Percentiles rank a stretch among this genome's conserved stretches.
phyloP scores from a whole-genome alignment of 2,113 vertebrate species.

The Cettia cetti region DNA sequence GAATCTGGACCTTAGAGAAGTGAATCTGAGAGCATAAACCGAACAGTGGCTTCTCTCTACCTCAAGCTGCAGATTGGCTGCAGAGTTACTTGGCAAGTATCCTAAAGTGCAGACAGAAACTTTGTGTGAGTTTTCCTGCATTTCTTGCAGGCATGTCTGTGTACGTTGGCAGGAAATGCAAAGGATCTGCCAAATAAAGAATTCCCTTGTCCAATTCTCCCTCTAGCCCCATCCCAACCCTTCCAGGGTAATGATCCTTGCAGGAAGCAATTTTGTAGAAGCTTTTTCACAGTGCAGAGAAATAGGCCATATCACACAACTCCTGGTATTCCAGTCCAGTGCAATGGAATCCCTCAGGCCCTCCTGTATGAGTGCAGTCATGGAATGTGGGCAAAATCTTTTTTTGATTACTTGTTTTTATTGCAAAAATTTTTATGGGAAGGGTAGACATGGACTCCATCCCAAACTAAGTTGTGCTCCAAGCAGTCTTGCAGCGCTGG shows the following conservation, averaged over 20 bases:
- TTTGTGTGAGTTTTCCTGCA: neutral
- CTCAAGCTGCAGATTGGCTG: neutral
- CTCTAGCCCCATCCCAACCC: neutral
- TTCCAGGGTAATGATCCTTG: neutral
- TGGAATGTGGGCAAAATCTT: neutral
- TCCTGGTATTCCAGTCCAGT: neutral
- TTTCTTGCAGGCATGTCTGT: neutral
- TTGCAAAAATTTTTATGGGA: neutral
- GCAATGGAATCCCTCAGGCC: neutral
- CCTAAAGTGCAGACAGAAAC: neutral
- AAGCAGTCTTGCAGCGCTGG: neutral
- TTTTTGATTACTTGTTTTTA: neutral
- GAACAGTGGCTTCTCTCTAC: neutral
- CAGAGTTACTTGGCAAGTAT: neutral
- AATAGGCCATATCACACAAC: neutral
- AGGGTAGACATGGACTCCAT: neutral
- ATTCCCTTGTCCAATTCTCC: neutral
- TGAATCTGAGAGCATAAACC: neutral
- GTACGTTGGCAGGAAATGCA: neutral
- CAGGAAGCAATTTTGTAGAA: neutral
- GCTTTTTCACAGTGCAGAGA: neutral
- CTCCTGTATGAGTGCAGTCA: neutral
- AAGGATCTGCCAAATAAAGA: neutral
- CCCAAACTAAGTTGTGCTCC: neutral
- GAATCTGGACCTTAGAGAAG: neutral